These are phyloP conservation scores for Phrynosoma platyrhinos DNA, from an alignment of 2,113 vertebrate species.

Conservation along the genomic window DNA sequence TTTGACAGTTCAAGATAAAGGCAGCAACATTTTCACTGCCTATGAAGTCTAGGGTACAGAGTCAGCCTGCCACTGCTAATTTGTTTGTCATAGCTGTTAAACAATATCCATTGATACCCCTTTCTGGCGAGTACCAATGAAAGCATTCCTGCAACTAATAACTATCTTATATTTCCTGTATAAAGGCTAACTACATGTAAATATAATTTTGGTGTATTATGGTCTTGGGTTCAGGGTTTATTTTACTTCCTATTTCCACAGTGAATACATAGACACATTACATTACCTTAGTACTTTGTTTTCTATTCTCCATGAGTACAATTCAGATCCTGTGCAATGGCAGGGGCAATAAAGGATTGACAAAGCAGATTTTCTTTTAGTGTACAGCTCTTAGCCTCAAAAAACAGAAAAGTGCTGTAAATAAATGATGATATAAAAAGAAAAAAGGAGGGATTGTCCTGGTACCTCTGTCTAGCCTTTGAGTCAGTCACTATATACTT, in stretches of 20 bases:
- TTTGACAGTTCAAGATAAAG: slow-evolving; percentile 40
- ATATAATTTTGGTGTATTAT: slow-evolving; percentile 64
- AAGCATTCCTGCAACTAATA: slow-evolving; percentile 58
- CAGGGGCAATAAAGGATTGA: slow-evolving; percentile 56
- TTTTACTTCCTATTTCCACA: neutral
- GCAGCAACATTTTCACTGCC: slow-evolving; percentile 33
- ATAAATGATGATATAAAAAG: slow-evolving; percentile 44
- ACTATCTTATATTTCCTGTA: slow-evolving; percentile 46
- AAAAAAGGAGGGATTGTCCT: slow-evolving; percentile 32
- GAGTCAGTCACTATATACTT: slow-evolving; percentile 50
- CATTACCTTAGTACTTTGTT: slow-evolving; percentile 31
- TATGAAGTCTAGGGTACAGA: slow-evolving; percentile 30
- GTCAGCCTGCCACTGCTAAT: slow-evolving; percentile 28
- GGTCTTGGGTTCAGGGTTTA: neutral
- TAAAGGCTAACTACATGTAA: slow-evolving; percentile 58
- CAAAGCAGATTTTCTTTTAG: slow-evolving; percentile 50
- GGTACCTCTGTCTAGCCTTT: slow-evolving; percentile 39
- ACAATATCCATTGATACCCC: slow-evolving; percentile 7
- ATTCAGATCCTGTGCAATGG: slow-evolving; percentile 28
- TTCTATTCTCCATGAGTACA: slow-evolving; percentile 5
- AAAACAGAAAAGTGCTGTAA: slow-evolving; percentile 36
- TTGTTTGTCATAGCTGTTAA: slow-evolving; percentile 10
- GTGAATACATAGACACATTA: slow-evolving; percentile 3
- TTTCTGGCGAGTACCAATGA: slow-evolving; percentile 24
- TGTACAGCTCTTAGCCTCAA: slow-evolving; percentile 26